phyloP scores from a whole-genome alignment of 2,888 invertebrate genomes.

The Sarcophaga variegata region DNA sequence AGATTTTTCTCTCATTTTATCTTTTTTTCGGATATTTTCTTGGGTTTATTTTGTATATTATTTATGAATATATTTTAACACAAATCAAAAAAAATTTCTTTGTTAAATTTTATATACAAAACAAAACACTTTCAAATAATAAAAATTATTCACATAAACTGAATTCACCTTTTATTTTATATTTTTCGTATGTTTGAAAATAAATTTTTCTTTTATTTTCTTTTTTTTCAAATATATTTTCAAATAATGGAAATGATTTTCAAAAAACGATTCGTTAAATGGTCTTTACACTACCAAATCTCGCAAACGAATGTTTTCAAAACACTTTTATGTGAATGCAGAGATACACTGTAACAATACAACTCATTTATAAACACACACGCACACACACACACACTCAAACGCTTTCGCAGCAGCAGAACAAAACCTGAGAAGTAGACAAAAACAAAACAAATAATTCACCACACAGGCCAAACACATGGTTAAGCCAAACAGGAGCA shows the following conservation, averaged over 20 bases:
- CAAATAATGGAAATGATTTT: neutral
- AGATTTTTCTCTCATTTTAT: slow-evolving; percentile 54
- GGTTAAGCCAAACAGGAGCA: neutral
- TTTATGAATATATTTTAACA: neutral
- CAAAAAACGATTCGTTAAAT: slow-evolving; percentile 70
- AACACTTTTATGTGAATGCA: neutral
- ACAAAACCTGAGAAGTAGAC: slow-evolving; percentile 6
- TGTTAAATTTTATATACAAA: neutral
- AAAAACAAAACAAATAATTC: slow-evolving; percentile 47
- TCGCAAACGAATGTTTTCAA: slow-evolving; percentile 76
- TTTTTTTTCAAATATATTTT: slow-evolving; percentile 30
- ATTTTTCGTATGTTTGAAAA: slow-evolving; percentile 47
- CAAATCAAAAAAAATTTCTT: neutral
- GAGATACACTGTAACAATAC: slow-evolving; percentile 1
- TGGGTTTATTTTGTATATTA: slow-evolving; percentile 42
- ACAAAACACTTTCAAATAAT: neutral
- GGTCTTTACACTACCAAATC: slow-evolving; percentile 77
- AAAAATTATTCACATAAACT: neutral
- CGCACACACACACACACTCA: neutral
- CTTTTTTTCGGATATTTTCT: slow-evolving; percentile 43
- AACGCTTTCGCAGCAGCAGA: neutral
- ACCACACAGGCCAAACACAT: slow-evolving; percentile 12
- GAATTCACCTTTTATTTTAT: no score
- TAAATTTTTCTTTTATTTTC: slow-evolving; percentile 50
- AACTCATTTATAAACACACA: neutral